phyloP scores from a whole-genome alignment of 2,888 invertebrate species.

The Coleophora deauratella region DNA sequence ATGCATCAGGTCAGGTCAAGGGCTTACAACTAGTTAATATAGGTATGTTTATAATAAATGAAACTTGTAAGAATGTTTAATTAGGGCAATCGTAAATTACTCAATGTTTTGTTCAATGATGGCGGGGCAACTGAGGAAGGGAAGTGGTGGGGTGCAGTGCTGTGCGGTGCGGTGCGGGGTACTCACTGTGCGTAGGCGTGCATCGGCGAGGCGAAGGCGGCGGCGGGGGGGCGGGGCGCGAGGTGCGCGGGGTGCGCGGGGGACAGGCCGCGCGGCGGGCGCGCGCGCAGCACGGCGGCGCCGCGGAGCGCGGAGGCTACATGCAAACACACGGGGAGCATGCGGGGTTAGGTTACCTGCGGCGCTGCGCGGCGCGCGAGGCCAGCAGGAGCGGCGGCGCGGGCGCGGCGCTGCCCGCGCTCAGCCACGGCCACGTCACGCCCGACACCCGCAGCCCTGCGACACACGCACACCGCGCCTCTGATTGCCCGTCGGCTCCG shows the following conservation, averaged over 20 bases:
- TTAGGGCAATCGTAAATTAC: too few species aligned
- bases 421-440: slow-evolving; percentile 84
- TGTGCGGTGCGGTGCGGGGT: slow-evolving; percentile 29
- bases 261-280: slow-evolving; percentile 78
- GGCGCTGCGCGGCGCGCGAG: slow-evolving; percentile 82
- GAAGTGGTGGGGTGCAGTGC: slow-evolving; percentile 7
- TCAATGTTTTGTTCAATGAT: too few species aligned
- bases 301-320: slow-evolving; percentile 78
- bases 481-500: background rate
- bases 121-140: too few species aligned
- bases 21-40: too few species aligned
- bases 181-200: slow-evolving; percentile 96
- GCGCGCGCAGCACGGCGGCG: slow-evolving; percentile 80
- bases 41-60: too few species aligned
- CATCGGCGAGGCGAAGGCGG: slow-evolving; percentile 83
- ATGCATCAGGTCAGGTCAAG: too few species aligned
- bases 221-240: slow-evolving; percentile 73
- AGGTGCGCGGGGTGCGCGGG: slow-evolving; percentile 64
- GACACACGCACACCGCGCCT: slow-evolving; percentile 24
- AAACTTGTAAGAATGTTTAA: too few species aligned
- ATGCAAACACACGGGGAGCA: slow-evolving; percentile 43
- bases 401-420: slow-evolving; percentile 74
- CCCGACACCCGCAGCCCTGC: slow-evolving; percentile 86
- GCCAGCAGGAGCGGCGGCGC: slow-evolving; percentile 80
- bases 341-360: slow-evolving; percentile 71